Evolutionary conservation across 1,140 invertebrate genomes (phyloP), one percentile per base, ranked within the genome.

Genomic region (Leptinotarsa undecemlineata): DNA sequence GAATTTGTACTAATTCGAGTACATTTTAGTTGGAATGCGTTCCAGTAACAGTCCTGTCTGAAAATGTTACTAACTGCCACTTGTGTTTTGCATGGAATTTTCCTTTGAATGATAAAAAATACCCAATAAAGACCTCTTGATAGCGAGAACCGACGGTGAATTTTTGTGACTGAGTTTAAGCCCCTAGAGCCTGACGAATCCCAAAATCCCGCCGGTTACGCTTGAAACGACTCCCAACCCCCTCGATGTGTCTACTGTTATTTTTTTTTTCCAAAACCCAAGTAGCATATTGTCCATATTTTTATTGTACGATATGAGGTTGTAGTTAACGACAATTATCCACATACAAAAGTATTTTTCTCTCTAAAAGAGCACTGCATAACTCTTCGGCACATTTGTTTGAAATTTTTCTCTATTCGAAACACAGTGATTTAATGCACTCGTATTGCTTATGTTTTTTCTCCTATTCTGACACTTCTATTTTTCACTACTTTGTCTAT

Each of bases 401-500:
- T 78, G 51, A 19, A 57, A 57, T 57, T 57, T 42, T 42, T 57
- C 51, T 57, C 51, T 57, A n/a, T 57, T 57, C 51, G 63, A 60
- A 64, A 78, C 74, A 79, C 51, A 78, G 74, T 78, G 72, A 78
- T 75, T 76, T 76, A 75, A 77, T 81, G 83, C 82, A 83, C 78
- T 73, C 78, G 81, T 83, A 83, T 81, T 83, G 82, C 81, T 84
- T 84, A 82, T 82, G 78, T 84, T 83, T 83, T 84, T 85, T 85
- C 83, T 81, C 83, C 83, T 84, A 84, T 85, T 85, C 83, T 85
- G 83, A 85, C 84, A 84, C 83, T 85, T 85, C 83, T 85, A 84
- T 85, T 84, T 85, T 84, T 85, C 84, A 85, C 83, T 84, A 84
- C 83, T 85, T 57, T 84, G 79, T 83, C 79, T 83, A 83, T 85